These are phyloP conservation scores for Gracilinanus agilis DNA, from an alignment of 2,113 vertebrate genomes.

Conservation along the genomic window DNA sequence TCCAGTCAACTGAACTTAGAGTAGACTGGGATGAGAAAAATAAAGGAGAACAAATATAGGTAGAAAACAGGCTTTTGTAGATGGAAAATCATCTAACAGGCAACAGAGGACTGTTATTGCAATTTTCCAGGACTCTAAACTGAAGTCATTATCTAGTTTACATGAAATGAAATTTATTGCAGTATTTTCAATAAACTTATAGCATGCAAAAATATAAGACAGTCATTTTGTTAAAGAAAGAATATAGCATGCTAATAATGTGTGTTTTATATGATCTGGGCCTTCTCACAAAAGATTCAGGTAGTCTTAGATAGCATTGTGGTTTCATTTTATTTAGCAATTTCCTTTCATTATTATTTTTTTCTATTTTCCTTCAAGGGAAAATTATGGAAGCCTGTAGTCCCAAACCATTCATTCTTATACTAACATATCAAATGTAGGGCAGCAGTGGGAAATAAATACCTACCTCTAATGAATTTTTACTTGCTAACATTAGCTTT, in stretches of 20 bases:
- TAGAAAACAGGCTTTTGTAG: conserved; percentile 13
- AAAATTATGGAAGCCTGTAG: neutral
- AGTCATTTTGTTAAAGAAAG: conserved; percentile 38
- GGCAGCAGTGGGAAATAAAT: neutral
- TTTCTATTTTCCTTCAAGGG: conserved; percentile 45
- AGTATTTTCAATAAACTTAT: conserved; percentile 58
- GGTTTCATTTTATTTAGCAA: conserved; percentile 40
- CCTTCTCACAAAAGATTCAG: neutral
- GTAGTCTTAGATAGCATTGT: conserved; percentile 15
- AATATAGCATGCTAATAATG: conserved; percentile 1
- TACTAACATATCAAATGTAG: conserved; percentile 49
- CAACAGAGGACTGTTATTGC: neutral
- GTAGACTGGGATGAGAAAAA: neutral
- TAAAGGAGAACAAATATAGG: neutral
- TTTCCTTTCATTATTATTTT: conserved; percentile 47
- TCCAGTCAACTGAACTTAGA: neutral
- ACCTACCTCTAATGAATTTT: neutral
- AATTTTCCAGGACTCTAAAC: conserved; percentile 17
- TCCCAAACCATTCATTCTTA: neutral
- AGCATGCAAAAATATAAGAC: conserved; percentile 8
- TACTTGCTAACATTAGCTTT: neutral
- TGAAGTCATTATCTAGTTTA: conserved; percentile 26
- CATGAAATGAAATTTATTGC: neutral
- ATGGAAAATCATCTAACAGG: neutral
- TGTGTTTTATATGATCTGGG: neutral